Evolutionary conservation across 2,888 invertebrate species (phyloP).

Genomic region (Chymomyza procnemis): DNA sequence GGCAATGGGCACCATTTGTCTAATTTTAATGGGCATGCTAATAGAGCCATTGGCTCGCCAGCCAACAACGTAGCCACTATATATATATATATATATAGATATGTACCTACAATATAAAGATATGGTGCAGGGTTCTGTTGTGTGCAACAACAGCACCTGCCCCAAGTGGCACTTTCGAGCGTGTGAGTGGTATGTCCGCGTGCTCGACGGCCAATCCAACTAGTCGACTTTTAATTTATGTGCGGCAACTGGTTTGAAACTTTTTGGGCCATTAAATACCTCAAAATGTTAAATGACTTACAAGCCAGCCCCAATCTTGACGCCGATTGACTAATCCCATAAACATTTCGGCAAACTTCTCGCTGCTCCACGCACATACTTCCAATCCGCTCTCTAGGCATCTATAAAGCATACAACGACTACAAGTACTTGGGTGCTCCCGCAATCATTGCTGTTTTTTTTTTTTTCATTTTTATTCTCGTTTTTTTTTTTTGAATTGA

Average conservation of each 20-base stretch:
- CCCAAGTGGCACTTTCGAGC: constrained; percentile 13
- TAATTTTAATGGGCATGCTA: constrained; percentile 74
- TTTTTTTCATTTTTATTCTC: too few relatives aligned
- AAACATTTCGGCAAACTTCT: background rate
- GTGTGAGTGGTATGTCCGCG: background rate
- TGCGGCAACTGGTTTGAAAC: constrained; percentile 50
- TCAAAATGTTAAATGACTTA: constrained; percentile 72
- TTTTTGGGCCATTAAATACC: constrained; percentile 73
- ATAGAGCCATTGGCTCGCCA: constrained; percentile 63
- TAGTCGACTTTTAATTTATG: constrained; percentile 65
- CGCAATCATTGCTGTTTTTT: constrained; percentile 52
- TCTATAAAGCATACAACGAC: background rate
- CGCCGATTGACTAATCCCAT: background rate
- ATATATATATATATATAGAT: background rate
- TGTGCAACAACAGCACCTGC: constrained; percentile 53
- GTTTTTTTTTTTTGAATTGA: constrained; percentile 51
- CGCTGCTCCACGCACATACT: too few relatives aligned
- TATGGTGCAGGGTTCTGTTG: background rate
- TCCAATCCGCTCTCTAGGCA: background rate
- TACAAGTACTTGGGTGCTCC: constrained; percentile 7
- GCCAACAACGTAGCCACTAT: background rate
- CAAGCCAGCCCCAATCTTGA: constrained; percentile 14
- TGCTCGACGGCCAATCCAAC: constrained; percentile 13
- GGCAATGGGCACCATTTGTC: constrained; percentile 68
- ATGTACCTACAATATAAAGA: background rate